Conservation (phyloP, 2,888 invertebrate genomes). For the Ganaspis brasiliensis region DNA sequence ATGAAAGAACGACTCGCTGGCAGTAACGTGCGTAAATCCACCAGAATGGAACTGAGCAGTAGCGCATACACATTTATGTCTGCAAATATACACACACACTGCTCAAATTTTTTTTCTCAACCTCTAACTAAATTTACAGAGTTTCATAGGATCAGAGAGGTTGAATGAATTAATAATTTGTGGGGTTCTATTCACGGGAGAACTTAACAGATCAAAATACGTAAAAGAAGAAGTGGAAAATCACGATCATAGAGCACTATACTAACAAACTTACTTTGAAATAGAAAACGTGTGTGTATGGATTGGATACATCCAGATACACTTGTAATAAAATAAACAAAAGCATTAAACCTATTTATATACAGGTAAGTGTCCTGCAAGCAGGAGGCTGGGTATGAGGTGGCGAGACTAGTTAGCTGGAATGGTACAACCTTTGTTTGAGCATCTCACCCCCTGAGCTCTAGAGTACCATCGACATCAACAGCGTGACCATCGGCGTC, state of each 20-base stretch:
- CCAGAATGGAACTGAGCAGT: neutral
- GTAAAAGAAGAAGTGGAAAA: no score
- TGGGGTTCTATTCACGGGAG: no score
- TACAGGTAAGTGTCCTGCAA: slow-evolving; percentile 55
- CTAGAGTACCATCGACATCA: slow-evolving; percentile 49
- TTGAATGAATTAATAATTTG: no score
- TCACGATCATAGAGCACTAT: no score
- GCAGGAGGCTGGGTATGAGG: slow-evolving; percentile 76
- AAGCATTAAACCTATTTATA: no score
- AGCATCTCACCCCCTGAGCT: slow-evolving; percentile 57
- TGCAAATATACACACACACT: neutral
- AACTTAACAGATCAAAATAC: no score
- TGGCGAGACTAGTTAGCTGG: slow-evolving; percentile 68
- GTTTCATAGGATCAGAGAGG: no score
- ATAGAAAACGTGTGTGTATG: no score
- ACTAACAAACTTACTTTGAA: no score
- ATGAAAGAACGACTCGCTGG: slow-evolving; percentile 14
- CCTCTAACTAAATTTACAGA: neutral
- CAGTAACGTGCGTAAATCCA: slow-evolving; percentile 12
- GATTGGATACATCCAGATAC: no score
- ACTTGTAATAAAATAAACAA: no score
- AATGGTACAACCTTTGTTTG: slow-evolving; percentile 62
- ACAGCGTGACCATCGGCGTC: slow-evolving; percentile 44
- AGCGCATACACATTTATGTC: no score
- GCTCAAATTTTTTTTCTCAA: neutral